Evolutionary conservation across 35 echinoderm and acorn worm species (phyloP), one percentile per base, ranked within the genome.

Genomic region (Amphiura filiformis): DNA sequence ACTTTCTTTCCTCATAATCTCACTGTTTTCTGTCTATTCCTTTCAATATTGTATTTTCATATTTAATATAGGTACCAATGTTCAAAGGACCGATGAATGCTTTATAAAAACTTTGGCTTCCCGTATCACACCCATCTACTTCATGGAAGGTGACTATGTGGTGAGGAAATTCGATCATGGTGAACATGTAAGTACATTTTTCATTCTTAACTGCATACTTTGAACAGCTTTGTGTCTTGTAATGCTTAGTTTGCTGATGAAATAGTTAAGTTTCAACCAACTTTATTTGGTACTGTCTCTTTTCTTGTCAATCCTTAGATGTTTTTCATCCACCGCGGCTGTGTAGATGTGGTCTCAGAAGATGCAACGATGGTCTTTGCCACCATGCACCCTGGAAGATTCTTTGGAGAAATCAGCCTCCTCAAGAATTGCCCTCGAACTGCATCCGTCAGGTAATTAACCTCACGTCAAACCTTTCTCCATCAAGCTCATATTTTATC

Each of bases 81-180:
- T 99, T 99, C 89, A 90, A 94, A 75, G 94, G 94, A 99, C 93
- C 57, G 96, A 95, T 65, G 82, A 95, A 78, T 89, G 93, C 64
- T 99, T 99, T 79, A 93, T 95, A 78, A 99, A 99, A 87, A 94
- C 95, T 93, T 78, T 99, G 76, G 93, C 96, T 13, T 95, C 93
- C 90, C 94, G 93, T 78, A 99, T 99, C 77, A 94, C 87, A 56
- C 96, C 96, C n/a, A 87, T 90, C 34, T 90, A 92, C 76, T 90
- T 89, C 87, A 90, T 99, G 31, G 86, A 61, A 49, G 91, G 81
- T 65, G 90, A 99, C 42, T 99, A 99, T 40, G 81, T 99, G 1
- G 96, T 99, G 36, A 88, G 85, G 79, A 99, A 99, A 78, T 87
- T 90, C 80, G 96, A 99, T 88, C 87, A 92, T 75, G 96, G 96